Evolutionary conservation across 1,140 invertebrate species (phyloP), one percentile per base, ranked within the genome.

Genomic region (Cotesia chilonis): DNA sequence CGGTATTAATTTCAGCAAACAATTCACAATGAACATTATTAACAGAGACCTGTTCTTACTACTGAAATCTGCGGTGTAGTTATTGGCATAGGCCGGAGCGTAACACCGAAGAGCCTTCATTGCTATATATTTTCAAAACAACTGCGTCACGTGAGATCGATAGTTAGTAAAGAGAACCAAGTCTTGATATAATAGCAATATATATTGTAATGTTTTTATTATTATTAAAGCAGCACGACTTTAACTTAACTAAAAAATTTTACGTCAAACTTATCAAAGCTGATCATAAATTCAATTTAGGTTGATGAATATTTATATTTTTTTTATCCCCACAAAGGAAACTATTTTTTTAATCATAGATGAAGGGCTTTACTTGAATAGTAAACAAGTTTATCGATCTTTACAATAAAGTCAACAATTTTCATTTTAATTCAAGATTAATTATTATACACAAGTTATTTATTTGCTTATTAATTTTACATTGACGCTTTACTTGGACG

Each of bases 101-200:
- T 9, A 28, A 66, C 57, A 68, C 47, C 35, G 4, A 20, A 47
- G 55, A n/a, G 66, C 55, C 36, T 66, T 68, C 57, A 61, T 72
- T 20, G 17, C 57, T 68, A 12, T 67, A 59, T 59, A 72, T 57
- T 67, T 68, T 52, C 12, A 54, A 72, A 68, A 72, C 65, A 71
- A 76, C 65, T 73, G 72, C 76, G 76, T 76, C 74, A 75, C 57
- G 61, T 55, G 41, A 60, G 68, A 78, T 78, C 76, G 74, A 76
- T 78, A 76, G 74, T 73, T 60, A 59, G 51, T 12, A 38, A 72
- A 72, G 63, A 68, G 51, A 67, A 55, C 63, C 28, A 61, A 35
- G 51, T 57, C 64, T 41, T 36, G 17, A 17, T 10, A n/a, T 36
- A 10, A 17, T 10, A n/a, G 4, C 4, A 59, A 28, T 52, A 12